phyloP scores from a whole-genome alignment of 1,140 invertebrate species.

The Nephotettix cincticeps region DNA sequence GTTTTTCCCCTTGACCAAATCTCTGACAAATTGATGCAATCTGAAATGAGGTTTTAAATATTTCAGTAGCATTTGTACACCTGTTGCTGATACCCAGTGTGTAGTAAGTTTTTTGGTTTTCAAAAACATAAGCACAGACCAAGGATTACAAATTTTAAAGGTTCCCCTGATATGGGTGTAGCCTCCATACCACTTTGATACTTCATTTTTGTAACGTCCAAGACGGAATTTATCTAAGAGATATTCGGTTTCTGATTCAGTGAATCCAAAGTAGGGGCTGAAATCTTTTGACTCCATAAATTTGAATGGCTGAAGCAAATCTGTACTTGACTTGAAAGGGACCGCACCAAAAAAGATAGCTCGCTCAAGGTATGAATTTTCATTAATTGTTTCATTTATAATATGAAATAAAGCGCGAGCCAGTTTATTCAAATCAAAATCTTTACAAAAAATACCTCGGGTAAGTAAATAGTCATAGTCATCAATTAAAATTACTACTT shows the following conservation, averaged over 20 bases:
- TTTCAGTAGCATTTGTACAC: not conserved
- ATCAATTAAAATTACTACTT: not conserved
- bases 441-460: not conserved
- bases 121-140: not conserved
- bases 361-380: not conserved
- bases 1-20: not conserved
- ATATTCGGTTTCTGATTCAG: not conserved
- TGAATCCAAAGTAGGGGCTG: not conserved
- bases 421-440: not conserved
- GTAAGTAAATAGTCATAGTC: not conserved
- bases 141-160: not conserved
- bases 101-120: not conserved
- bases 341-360: not conserved
- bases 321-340: not conserved
- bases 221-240: not conserved
- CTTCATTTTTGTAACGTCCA: not conserved
- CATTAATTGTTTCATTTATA: not conserved
- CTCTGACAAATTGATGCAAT: not conserved
- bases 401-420: not conserved
- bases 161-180: not conserved
- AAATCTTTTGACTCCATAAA: constrained; percentile 2
- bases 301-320: not conserved
- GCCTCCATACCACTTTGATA: not conserved
- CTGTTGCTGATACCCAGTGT: not conserved
- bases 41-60: not conserved